Conservation (phyloP, 2,888 invertebrate species). For the Zygothrica quintamaculata region DNA sequence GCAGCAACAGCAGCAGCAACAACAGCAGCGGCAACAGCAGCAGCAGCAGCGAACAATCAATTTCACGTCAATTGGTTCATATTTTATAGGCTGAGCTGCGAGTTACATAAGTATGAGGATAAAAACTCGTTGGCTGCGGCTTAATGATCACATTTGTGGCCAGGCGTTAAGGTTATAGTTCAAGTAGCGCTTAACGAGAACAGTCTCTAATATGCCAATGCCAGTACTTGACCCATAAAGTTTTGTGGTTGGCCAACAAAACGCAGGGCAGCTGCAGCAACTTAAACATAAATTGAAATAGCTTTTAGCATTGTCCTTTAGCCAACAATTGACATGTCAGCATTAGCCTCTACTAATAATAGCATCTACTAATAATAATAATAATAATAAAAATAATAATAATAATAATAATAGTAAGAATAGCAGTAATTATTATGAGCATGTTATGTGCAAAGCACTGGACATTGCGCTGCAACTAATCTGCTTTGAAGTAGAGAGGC, state of each 20-base stretch:
- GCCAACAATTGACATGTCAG: constrained; percentile 57
- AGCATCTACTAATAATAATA: constrained; percentile 37
- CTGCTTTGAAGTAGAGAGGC: neutral
- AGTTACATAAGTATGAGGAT: constrained; percentile 10
- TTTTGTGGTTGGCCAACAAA: constrained; percentile 29
- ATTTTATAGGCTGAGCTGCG: constrained; percentile 66
- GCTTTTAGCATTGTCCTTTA: constrained; percentile 12
- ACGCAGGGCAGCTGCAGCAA: neutral
- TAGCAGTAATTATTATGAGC: constrained; percentile 33
- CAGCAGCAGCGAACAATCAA: constrained; percentile 68
- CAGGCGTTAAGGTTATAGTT: constrained; percentile 61
- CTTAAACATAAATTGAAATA: constrained; percentile 6
- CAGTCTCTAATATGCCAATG: constrained; percentile 39
- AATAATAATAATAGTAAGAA: constrained; percentile 32
- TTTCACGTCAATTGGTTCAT: constrained; percentile 78
- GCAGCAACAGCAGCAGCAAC: constrained; percentile 8
- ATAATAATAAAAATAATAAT: constrained; percentile 33
- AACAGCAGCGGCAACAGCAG: neutral
- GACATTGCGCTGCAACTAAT: neutral
- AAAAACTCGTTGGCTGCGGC: constrained; percentile 22
- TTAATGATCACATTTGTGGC: constrained; percentile 53
- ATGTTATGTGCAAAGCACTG: constrained; percentile 20
- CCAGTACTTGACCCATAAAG: constrained; percentile 63
- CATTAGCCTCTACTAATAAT: constrained; percentile 45
- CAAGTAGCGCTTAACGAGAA: constrained; percentile 36